These are phyloP conservation scores for Oncopodura yosiiana DNA, from an alignment of 1,140 invertebrate genomes.

Conservation along the genomic window DNA sequence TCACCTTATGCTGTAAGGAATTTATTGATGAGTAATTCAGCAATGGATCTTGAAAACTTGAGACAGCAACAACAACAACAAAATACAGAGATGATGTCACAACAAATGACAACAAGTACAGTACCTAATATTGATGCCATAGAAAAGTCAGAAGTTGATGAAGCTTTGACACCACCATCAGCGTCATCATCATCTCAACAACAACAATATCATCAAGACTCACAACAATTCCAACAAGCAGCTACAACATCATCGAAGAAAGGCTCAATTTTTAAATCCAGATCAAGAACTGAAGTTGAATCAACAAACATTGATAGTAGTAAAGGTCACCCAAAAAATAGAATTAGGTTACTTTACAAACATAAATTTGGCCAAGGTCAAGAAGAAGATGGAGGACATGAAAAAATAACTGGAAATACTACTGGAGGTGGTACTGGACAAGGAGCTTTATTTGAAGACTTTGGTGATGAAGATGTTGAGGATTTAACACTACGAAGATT, in stretches of 20 bases:
- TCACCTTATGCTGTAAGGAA: constrained; percentile 32
- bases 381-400: constrained; percentile 29
- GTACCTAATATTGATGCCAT: not conserved
- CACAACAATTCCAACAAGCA: not conserved
- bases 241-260: constrained; percentile 72
- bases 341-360: constrained; percentile 69
- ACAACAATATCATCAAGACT: not conserved
- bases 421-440: not conserved
- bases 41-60: not conserved
- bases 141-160: not conserved
- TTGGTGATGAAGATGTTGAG: constrained; percentile 23
- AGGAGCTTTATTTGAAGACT: not conserved
- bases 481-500: constrained; percentile 10
- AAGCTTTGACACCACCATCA: not conserved
- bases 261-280: constrained; percentile 80
- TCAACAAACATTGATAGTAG: constrained; percentile 8
- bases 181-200: not conserved
- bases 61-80: not conserved
- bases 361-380: constrained; percentile 50
- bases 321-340: constrained; percentile 48
- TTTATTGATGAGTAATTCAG: constrained; percentile 16
- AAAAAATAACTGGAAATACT: not conserved
- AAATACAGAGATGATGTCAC: not conserved
- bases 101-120: not conserved
- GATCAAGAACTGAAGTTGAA: constrained; percentile 41